Evolutionary conservation across 2,797 vertebrate species (phyloP).

Genomic region (Serranus cabrilla): DNA sequence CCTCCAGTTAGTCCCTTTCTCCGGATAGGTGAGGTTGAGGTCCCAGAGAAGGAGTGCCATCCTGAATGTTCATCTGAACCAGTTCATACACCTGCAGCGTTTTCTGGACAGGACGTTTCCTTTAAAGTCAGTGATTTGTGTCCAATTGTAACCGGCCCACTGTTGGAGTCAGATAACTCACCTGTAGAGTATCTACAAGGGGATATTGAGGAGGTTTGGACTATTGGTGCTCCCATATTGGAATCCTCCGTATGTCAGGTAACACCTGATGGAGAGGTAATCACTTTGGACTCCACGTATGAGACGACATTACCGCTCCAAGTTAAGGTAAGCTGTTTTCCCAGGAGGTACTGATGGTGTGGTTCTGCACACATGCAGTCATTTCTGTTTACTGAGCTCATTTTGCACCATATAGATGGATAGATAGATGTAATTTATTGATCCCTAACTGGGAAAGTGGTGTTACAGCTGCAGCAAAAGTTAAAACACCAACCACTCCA

Average conservation of each 20-base stretch:
- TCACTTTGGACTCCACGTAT: constrained; percentile 26
- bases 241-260: constrained; percentile 49
- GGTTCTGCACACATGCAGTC: background rate
- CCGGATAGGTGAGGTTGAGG: background rate
- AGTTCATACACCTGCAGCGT: background rate
- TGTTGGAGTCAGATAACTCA: background rate
- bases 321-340: constrained; percentile 57
- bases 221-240: constrained; percentile 44
- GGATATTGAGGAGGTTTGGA: constrained; percentile 5
- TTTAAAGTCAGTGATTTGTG: background rate
- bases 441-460: no score
- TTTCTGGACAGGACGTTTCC: background rate
- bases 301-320: constrained; percentile 57
- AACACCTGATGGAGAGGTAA: background rate
- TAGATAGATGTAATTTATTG: no score
- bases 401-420: background rate
- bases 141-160: background rate
- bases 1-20: background rate
- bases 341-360: background rate
- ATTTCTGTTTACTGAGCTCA: background rate
- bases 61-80: background rate
- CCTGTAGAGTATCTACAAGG: constrained; percentile 26
- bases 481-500: no score
- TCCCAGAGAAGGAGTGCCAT: background rate
- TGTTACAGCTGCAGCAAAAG: no score